These are phyloP conservation scores for Megalonaias nervosa DNA, from an alignment of 1,140 invertebrate species.

Conservation along the genomic window DNA sequence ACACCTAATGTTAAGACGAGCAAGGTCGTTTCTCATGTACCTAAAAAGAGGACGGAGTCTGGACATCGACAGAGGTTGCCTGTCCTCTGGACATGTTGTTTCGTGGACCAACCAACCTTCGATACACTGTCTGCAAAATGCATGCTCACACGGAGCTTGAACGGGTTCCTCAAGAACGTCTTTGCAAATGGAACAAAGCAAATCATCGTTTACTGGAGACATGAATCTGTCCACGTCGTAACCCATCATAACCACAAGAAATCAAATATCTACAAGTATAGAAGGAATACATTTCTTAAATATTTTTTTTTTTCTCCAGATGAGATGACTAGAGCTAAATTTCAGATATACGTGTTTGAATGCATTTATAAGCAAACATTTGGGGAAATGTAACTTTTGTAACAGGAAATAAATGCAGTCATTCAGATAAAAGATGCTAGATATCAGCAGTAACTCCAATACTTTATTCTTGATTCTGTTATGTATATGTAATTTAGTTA, in stretches of 20 bases:
- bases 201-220: constrained; percentile 55
- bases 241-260: constrained; percentile 48
- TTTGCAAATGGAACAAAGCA: constrained; percentile 63
- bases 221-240: constrained; percentile 61
- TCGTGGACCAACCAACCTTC: constrained; percentile 59
- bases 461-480: too few species aligned
- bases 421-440: too few species aligned
- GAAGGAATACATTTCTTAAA: too few species aligned
- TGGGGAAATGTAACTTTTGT: too few species aligned
- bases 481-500: too few species aligned
- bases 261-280: too few species aligned
- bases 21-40: constrained; percentile 64
- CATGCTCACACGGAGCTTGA: constrained; percentile 65
- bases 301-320: too few species aligned
- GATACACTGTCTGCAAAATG: constrained; percentile 58
- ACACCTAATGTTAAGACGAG: constrained; percentile 53
- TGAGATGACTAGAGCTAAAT: too few species aligned
- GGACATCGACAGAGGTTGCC: constrained; percentile 38
- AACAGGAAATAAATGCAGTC: too few species aligned
- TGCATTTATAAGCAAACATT: too few species aligned
- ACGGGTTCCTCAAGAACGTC: constrained; percentile 65
- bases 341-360: too few species aligned
- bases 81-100: constrained; percentile 60
- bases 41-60: constrained; percentile 51
- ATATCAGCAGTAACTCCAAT: too few species aligned